Evolutionary conservation across 2,888 invertebrate genomes (phyloP).

Genomic region (Melolontha melolontha): DNA sequence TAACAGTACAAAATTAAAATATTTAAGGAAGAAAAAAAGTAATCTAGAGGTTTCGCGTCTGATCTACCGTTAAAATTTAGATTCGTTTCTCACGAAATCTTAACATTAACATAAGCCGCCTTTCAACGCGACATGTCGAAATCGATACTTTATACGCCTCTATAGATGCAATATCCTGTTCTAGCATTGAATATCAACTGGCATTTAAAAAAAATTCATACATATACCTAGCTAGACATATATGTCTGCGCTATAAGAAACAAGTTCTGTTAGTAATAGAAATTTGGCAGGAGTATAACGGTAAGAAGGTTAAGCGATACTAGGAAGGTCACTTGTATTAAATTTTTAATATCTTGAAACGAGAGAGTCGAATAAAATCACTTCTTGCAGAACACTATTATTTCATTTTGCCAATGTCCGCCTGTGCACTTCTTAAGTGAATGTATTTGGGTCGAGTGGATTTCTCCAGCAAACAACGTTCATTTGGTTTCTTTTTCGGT

Average conservation of each 20-base stretch:
- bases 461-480: constrained; percentile 39
- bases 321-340: constrained; percentile 19
- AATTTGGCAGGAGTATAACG: constrained; percentile 35
- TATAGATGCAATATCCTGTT: constrained; percentile 35
- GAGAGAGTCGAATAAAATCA: constrained; percentile 13
- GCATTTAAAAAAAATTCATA: constrained; percentile 21
- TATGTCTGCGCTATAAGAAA: constrained; percentile 7
- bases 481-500: constrained; percentile 26
- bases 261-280: constrained; percentile 31
- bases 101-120: constrained; percentile 22
- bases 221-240: constrained; percentile 1
- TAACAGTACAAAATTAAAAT: background rate
- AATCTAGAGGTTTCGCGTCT: constrained; percentile 34
- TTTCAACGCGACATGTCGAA: constrained; percentile 25
- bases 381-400: constrained; percentile 17
- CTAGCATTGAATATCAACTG: constrained; percentile 18
- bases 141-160: background rate
- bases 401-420: constrained; percentile 18
- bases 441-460: constrained; percentile 48
- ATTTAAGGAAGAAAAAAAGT: background rate
- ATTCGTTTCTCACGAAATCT: constrained; percentile 7
- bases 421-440: constrained; percentile 41
- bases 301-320: constrained; percentile 21
- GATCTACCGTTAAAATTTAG: constrained; percentile 34
- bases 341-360: background rate